These are phyloP conservation scores for Dicaeum eximium DNA, from an alignment of 2,113 vertebrate species.

Conservation along the genomic window DNA sequence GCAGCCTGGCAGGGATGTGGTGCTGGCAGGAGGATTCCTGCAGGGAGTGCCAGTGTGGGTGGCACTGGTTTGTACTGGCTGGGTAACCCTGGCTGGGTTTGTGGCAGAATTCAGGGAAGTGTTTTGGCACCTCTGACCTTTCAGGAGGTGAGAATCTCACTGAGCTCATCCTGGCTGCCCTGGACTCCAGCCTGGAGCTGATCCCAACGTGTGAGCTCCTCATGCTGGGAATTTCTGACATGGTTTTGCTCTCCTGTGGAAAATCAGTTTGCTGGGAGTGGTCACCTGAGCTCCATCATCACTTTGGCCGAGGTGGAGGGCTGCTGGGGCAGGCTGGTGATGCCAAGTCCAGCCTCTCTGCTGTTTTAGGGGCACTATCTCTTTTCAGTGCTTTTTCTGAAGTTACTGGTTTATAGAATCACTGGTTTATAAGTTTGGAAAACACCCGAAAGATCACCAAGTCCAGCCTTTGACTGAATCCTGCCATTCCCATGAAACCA, in stretches of 20 bases:
- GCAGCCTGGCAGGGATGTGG: neutral
- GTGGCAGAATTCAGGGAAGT: neutral
- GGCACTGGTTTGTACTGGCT: accelerated
- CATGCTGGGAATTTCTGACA: accelerated
- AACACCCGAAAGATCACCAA: neutral
- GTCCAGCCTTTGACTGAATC: neutral
- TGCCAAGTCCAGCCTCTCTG: neutral
- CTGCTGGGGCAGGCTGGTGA: accelerated
- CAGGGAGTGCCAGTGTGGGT: neutral
- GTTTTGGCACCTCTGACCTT: neutral
- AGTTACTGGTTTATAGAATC: neutral
- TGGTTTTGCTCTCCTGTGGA: neutral
- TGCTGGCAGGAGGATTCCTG: neutral
- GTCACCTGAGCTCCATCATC: neutral
- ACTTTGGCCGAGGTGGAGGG: accelerated
- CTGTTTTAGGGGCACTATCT: accelerated
- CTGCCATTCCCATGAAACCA: neutral
- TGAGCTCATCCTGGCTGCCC: neutral
- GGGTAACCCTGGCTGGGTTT: neutral
- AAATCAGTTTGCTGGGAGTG: neutral
- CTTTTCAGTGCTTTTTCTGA: neutral
- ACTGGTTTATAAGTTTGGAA: neutral
- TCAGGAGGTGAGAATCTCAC: accelerated
- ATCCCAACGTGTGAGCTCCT: neutral
- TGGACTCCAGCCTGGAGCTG: accelerated